Percentiles rank a stretch among this genome's conserved stretches.
Evolutionary conservation across 2,888 invertebrate genomes (phyloP).

Genomic region (Ophion obscuratus): DNA sequence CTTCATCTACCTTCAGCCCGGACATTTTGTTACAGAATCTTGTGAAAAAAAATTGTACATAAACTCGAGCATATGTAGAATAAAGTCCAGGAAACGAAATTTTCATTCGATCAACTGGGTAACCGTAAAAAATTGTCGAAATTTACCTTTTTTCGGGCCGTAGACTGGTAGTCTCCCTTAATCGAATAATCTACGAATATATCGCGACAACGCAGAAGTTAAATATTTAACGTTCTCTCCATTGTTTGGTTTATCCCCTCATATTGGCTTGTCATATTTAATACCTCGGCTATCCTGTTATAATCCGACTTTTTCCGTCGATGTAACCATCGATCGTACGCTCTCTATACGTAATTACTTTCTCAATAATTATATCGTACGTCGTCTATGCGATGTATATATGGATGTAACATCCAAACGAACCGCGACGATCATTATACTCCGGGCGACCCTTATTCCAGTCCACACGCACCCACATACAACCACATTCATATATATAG

Average conservation of each 20-base stretch:
- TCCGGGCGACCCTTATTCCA: conserved; percentile 5
- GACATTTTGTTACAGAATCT: no score
- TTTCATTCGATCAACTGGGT: no score
- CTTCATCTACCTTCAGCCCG: no score
- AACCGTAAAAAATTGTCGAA: not conserved
- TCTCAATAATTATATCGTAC: conserved; percentile 30
- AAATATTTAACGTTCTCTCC: conserved; percentile 1
- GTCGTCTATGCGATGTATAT: not conserved
- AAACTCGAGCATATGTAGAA: no score
- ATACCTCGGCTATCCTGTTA: not conserved
- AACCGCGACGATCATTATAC: not conserved
- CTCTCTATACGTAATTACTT: conserved; percentile 30
- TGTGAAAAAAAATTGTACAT: no score
- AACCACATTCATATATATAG: not conserved
- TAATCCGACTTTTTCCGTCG: conserved; percentile 10
- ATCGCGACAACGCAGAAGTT: not conserved
- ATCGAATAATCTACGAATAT: not conserved
- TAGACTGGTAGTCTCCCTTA: no score
- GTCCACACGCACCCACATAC: not conserved
- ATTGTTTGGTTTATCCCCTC: not conserved
- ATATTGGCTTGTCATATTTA: conserved; percentile 1
- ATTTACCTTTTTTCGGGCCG: not conserved
- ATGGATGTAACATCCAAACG: not conserved
- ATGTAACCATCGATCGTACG: not conserved
- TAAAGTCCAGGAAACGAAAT: no score